Evolutionary conservation across 2,888 invertebrate genomes (phyloP), one percentile per base, ranked within the genome.

Genomic region (Matsumyia berberina): DNA sequence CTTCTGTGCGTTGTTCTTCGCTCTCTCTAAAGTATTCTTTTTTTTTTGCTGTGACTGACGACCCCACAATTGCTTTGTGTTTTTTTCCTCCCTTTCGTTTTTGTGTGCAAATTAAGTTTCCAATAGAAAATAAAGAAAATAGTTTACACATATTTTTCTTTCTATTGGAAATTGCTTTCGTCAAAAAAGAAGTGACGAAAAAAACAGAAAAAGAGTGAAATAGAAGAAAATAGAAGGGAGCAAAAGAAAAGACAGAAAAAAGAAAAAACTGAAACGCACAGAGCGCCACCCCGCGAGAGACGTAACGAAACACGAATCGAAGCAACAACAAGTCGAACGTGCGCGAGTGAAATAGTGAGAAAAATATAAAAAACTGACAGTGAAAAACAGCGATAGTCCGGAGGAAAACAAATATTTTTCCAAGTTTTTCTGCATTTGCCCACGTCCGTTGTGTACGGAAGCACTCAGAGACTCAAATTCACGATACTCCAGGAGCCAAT

Each of bases 391-490:
- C 64, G 64, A 79, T 67, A 76, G 70, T 66, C 39, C 24, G 31
- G 64, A 79, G 70, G 33, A 85, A 85, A 85, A 80, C 85, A 78
- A 83, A 78, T 83, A 73, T 83, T 83, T 79, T 73, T 69, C 15
- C 44, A 64, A 62, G 57, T 79, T 78, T 83, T 72, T 66, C 80
- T 67, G 46, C 15, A 46, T 55, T 78, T 78, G 37, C 44, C 24
- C 53, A 55, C 15, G 24, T 4, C n/a, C 33, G 58, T 44, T 17
- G 31, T 64, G 33, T 29, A 51, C 53, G 29, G 44, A 58, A 78
- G 42, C 53, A 31, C 19, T n/a, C 4, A 37, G 37, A 66, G 64
- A 77, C 57, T 58, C 49, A 51, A 62, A 37, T 76, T 29, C 58
- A 33, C 49, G 44, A 19, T 24, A 39, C 58, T 67, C 44, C 42